Percentiles rank a stretch among this genome's conserved stretches.
These are phyloP conservation scores for Cantharis rufa DNA, from an alignment of 2,888 invertebrate genomes.

Conservation along the genomic window DNA sequence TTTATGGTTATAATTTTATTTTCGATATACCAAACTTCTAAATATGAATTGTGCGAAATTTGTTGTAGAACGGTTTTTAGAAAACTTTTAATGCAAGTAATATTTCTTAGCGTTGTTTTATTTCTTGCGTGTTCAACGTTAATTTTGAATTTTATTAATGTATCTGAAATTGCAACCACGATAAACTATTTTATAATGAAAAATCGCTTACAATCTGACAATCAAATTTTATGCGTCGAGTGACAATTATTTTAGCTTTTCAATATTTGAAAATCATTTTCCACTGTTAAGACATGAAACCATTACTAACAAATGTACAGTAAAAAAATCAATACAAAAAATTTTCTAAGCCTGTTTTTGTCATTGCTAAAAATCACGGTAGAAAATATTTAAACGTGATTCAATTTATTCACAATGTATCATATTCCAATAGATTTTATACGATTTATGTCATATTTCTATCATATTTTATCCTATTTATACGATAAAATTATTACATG, in stretches of 20 bases:
- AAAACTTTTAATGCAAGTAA: background rate
- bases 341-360: background rate
- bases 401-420: background rate
- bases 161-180: background rate
- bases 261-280: background rate
- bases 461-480: background rate
- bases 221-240: background rate
- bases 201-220: background rate
- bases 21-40: background rate
- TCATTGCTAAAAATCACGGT: background rate
- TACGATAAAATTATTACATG: background rate
- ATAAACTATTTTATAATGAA: background rate
- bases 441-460: background rate
- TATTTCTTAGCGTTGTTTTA: background rate
- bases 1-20: background rate
- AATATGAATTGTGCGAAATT: background rate
- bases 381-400: background rate
- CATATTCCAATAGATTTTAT: background rate
- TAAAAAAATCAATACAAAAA: background rate
- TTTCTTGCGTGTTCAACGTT: background rate
- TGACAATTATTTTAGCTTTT: background rate
- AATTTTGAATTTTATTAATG: background rate
- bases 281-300: background rate
- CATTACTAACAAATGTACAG: background rate
- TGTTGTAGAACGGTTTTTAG: background rate